Conservation (phyloP, 2,113 vertebrate species). For the Zapornia atra region DNA sequence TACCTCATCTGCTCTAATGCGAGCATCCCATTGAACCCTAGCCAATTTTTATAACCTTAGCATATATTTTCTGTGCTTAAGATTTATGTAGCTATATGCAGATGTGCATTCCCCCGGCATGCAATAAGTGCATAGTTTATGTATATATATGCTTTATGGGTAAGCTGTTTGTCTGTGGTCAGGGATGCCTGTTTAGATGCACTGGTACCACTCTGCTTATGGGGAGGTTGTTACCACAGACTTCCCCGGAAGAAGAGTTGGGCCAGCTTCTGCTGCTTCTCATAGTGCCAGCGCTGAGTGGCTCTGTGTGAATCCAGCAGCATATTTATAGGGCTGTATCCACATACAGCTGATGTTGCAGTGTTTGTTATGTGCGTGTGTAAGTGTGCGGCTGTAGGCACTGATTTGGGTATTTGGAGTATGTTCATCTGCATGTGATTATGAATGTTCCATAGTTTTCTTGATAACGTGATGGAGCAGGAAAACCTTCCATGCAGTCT, state of each 20-base stretch:
- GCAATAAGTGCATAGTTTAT: not conserved
- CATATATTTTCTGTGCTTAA: not conserved
- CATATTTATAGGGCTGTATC: not conserved
- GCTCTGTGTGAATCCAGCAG: not conserved
- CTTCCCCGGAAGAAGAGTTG: not conserved
- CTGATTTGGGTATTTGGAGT: not conserved
- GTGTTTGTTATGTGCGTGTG: not conserved
- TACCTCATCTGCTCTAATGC: not conserved
- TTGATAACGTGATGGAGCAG: not conserved
- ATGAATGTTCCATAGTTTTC: not conserved
- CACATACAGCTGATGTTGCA: not conserved
- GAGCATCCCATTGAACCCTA: not conserved
- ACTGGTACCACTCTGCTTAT: not conserved
- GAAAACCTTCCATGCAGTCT: not conserved
- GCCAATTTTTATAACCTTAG: not conserved
- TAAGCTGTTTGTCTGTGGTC: not conserved
- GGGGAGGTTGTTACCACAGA: not conserved
- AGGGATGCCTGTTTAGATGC: not conserved
- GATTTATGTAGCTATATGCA: slow-evolving; percentile 2
- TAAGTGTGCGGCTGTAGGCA: not conserved
- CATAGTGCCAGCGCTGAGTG: not conserved
- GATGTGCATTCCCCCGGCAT: not conserved
- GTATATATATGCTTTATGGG: not conserved
- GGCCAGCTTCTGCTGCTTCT: not conserved
- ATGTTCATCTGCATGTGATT: not conserved